A percentile compares a stretch with the other conserved stretches of the same genome.
Evolutionary conservation across 2,113 vertebrate genomes (phyloP).

Genomic region (Climacteris rufus): DNA sequence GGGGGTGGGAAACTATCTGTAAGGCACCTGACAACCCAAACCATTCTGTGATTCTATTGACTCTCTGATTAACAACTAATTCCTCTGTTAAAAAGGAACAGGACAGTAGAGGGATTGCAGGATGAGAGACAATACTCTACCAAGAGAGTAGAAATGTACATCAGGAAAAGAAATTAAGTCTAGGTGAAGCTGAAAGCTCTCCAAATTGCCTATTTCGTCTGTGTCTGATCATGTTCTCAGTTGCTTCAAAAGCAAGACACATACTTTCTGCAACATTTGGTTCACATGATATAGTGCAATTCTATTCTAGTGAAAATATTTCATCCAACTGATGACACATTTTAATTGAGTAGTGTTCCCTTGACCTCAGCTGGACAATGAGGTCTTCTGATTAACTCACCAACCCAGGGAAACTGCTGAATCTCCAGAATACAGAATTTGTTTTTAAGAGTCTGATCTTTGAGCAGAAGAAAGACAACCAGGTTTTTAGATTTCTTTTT

Average conservation of each 20-base stretch:
- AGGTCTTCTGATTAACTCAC: neutral
- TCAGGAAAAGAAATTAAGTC: neutral
- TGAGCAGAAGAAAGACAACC: neutral
- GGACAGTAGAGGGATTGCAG: neutral
- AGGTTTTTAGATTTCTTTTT: rapidly evolving
- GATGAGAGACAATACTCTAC: neutral
- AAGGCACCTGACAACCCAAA: neutral
- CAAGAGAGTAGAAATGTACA: neutral
- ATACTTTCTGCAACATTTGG: neutral
- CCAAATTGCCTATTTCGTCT: neutral
- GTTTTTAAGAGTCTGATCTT: neutral
- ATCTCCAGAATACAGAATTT: neutral
- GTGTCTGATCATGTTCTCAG: neutral
- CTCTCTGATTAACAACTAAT: neutral
- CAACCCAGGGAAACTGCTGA: neutral
- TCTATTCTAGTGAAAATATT: neutral
- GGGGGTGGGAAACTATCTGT: neutral
- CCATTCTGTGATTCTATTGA: neutral
- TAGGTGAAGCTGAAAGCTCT: neutral
- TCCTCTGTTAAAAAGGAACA: neutral
- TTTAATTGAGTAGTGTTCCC: neutral
- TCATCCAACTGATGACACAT: neutral
- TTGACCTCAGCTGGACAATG: neutral
- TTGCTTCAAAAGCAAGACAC: neutral
- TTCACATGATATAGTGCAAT: neutral